A percentile compares a stretch with the other conserved stretches of the same genome.
phyloP scores from a whole-genome alignment of 2,888 invertebrate genomes.

The Abscondita cerata region DNA sequence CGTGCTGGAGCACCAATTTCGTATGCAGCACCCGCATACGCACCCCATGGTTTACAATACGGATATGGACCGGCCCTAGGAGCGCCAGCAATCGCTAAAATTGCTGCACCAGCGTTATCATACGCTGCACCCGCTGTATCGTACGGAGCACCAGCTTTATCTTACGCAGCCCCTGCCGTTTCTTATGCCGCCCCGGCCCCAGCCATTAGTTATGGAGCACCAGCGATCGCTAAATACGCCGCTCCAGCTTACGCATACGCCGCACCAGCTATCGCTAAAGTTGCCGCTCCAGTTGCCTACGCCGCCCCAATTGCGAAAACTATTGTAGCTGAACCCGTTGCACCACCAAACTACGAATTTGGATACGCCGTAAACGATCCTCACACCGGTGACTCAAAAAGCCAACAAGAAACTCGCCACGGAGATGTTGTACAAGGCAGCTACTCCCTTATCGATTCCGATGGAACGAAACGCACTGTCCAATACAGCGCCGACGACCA shows the following conservation, averaged over 20 bases:
- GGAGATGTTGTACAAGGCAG: slow-evolving; percentile 62
- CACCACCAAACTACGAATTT: slow-evolving; percentile 61
- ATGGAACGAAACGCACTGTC: slow-evolving; percentile 62
- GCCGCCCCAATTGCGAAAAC: slow-evolving; percentile 52
- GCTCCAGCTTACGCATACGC: slow-evolving; percentile 43
- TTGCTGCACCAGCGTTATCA: slow-evolving; percentile 45
- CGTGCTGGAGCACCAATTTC: slow-evolving; percentile 31
- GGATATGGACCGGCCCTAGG: slow-evolving; percentile 27
- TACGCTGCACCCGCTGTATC: slow-evolving; percentile 40
- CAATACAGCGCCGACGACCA: slow-evolving; percentile 63
- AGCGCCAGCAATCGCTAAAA: slow-evolving; percentile 29
- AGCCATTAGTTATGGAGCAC: slow-evolving; percentile 31
- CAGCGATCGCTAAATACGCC: slow-evolving; percentile 45
- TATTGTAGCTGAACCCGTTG: slow-evolving; percentile 55
- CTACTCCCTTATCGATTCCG: slow-evolving; percentile 62
- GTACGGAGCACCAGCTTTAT: slow-evolving; percentile 36
- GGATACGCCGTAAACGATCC: slow-evolving; percentile 60
- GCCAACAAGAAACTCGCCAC: slow-evolving; percentile 61
- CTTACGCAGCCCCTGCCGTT: slow-evolving; percentile 25
- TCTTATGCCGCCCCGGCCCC: slow-evolving; percentile 35
- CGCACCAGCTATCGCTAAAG: slow-evolving; percentile 36
- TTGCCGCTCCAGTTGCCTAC: slow-evolving; percentile 39
- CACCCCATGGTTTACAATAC: slow-evolving; percentile 33
- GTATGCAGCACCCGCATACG: slow-evolving; percentile 28
- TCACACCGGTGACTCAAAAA: slow-evolving; percentile 63